Evolutionary conservation across 2,888 invertebrate genomes (phyloP).

Genomic region (Metellina segmentata): DNA sequence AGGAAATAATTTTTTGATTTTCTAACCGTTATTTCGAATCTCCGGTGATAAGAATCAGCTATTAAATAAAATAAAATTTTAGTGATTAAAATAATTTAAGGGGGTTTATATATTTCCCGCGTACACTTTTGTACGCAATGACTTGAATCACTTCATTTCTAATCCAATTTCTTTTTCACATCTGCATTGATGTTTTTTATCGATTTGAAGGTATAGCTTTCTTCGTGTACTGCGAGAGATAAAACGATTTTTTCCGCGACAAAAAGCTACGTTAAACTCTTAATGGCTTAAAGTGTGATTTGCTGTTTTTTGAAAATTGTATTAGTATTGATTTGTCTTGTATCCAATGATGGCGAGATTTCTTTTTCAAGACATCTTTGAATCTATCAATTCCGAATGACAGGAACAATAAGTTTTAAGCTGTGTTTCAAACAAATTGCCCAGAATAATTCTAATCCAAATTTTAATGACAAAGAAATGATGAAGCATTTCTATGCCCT

Average conservation of each 20-base stretch:
- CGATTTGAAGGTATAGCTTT: conserved; percentile 38
- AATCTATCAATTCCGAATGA: neutral
- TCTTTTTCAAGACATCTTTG: neutral
- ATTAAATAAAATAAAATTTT: no score
- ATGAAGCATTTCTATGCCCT: no score
- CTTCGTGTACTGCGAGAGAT: conserved; percentile 6
- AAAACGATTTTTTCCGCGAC: conserved; percentile 25
- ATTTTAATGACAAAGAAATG: no score
- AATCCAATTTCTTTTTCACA: conserved; percentile 3
- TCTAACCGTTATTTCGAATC: no score
- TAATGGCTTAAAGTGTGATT: conserved; percentile 48
- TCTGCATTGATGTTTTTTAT: conserved; percentile 46
- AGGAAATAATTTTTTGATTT: no score
- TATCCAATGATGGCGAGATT: neutral
- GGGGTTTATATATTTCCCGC: no score
- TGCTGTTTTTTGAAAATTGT: conserved; percentile 13
- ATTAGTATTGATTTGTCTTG: neutral
- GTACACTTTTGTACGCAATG: neutral
- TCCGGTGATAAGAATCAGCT: no score
- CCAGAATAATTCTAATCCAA: no score
- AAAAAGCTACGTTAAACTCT: conserved; percentile 39
- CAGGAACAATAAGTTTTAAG: no score
- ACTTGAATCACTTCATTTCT: conserved; percentile 26
- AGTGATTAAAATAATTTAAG: no score
- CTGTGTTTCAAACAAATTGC: no score